Percentiles rank a stretch among this genome's conserved stretches.
Conservation (phyloP, 2,888 invertebrate genomes). For the Oasisia sp. region DNA sequence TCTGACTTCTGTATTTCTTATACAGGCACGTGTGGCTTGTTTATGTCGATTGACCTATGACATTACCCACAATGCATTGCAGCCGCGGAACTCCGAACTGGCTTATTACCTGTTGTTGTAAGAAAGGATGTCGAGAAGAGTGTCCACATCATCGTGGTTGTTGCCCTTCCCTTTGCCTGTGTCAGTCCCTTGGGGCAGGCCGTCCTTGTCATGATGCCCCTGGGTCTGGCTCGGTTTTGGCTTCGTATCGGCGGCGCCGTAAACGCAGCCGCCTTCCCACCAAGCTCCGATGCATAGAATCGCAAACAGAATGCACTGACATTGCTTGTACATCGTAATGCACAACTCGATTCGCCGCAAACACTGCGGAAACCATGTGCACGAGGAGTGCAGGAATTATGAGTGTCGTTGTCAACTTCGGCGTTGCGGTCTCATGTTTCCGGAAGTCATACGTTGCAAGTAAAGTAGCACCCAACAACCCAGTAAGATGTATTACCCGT, state of each 20-base stretch:
- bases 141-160: not conserved
- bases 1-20: no score
- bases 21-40: no score
- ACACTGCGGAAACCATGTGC: not conserved
- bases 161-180: not conserved
- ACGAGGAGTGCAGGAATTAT: not conserved
- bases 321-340: not conserved
- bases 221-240: not conserved
- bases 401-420: not conserved
- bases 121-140: not conserved
- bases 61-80: no score
- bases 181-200: not conserved
- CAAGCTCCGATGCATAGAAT: not conserved
- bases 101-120: not conserved
- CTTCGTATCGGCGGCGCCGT: not conserved
- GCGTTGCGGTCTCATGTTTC: conserved; percentile 2
- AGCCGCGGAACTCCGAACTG: not conserved
- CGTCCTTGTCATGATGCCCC: not conserved
- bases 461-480: not conserved
- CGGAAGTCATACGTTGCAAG: conserved; percentile 13
- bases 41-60: no score
- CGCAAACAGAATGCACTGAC: not conserved
- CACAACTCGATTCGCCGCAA: conserved; percentile 10
- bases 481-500: not conserved
- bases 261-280: not conserved